Base-by-base conservation (phyloP, 2,797 vertebrate genomes). In the Epinephelus coioides region DNA sequence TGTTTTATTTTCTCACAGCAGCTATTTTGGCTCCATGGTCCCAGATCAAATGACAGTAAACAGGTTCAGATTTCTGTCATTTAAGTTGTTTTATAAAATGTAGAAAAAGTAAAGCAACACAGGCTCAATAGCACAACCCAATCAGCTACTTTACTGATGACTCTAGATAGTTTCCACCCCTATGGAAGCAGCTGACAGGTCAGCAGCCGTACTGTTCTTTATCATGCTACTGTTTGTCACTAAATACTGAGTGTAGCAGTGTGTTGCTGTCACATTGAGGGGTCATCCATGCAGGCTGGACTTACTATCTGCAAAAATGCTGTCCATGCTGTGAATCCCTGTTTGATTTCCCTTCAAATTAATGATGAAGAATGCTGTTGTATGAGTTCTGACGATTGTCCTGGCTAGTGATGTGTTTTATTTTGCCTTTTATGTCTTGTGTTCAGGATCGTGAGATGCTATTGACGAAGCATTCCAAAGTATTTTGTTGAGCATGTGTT, bases 141-240 rank as follows among this genome's bases (percentile, higher is more conserved):
- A 60, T 69, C 53, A 70, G 40, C 69, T 56, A 54, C 21, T 30
- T 38, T 54, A 18, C 25, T n/a, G 51, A 64, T 0, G 10, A 27
- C 69, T 5, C 9, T 19, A 30, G 44, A 18, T 40, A 65, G 34
- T 71, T 81, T 81, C 59, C 86, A 84, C 89, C 84, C 47, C 0
- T 61, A 81, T 86, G 78, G 67, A 88, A 65, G 30, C 62, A 40
- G 21, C 61, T 13, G 47, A 30, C 25, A 5, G 71, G 30, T 47
- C 69, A 49, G 74, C 65, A 51, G 79, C 49, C 17, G 10, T 38
- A 19, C 55, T 70, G 73, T 44, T 69, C 65, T 66, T 69, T 62
- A 2, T 67, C 4, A 49, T 50, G 21, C 30, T 1, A 10, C 56
- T 79, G 83, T 88, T 87, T 88, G 69, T 79, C 64, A 59, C 72